A percentile compares a stretch with the other conserved stretches of the same genome.
Conservation (phyloP, 2,113 vertebrate species). For the Pogonocichla stellata region DNA sequence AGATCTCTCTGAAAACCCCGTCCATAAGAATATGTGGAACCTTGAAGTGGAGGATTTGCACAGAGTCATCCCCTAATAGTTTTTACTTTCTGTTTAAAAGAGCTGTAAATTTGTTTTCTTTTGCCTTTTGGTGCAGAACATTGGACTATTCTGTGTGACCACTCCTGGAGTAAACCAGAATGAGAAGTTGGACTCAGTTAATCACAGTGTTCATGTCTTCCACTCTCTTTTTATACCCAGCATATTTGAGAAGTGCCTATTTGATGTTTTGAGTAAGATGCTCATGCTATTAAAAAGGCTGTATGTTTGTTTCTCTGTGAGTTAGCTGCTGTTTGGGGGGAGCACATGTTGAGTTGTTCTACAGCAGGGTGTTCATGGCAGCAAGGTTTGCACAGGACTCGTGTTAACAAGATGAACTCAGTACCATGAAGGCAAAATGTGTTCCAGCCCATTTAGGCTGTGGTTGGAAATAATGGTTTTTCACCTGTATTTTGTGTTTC, state of each 20-base stretch:
- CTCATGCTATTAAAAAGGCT: background rate
- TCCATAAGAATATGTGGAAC: constrained; percentile 85
- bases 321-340: background rate
- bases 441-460: background rate
- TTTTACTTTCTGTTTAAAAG: background rate
- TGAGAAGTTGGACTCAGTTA: background rate
- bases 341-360: accelerated
- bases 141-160: background rate
- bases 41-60: constrained; percentile 93
- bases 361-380: background rate
- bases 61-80: constrained; percentile 69
- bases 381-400: background rate
- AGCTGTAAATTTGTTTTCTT: background rate
- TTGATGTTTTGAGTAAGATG: background rate
- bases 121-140: background rate
- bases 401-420: accelerated
- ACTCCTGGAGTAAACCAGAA: background rate
- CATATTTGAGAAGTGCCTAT: background rate
- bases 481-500: background rate
- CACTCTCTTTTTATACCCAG: background rate
- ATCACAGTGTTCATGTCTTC: background rate
- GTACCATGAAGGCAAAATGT: background rate
- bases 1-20: constrained; percentile 83
- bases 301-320: accelerated
- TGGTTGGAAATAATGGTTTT: background rate